Conservation (phyloP, 35 echinoderm and acorn worm genomes). For the Nesometra sesokonis region DNA sequence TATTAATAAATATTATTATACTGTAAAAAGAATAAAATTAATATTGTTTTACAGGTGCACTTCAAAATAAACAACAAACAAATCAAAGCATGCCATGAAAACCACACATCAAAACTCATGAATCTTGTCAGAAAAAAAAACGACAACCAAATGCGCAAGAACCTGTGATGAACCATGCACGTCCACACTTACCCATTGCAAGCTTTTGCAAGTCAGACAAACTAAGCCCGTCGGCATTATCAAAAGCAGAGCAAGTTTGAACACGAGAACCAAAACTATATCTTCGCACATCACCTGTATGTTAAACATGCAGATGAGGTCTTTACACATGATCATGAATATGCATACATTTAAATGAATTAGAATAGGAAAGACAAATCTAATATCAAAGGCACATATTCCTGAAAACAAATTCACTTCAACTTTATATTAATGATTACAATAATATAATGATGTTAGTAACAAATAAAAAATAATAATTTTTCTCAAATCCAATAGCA, state of each 20-base stretch:
- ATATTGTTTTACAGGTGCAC: too few species aligned
- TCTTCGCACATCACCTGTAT: neutral
- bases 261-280: neutral
- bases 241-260: neutral
- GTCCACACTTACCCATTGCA: neutral
- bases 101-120: too few species aligned
- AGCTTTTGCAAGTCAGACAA: neutral
- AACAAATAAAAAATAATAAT: too few species aligned
- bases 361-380: too few species aligned
- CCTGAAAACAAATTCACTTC: too few species aligned
- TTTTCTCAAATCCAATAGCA: too few species aligned
- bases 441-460: too few species aligned
- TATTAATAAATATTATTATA: too few species aligned
- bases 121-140: neutral
- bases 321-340: neutral
- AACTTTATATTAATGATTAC: too few species aligned
- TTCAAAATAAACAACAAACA: neutral
- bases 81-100: neutral
- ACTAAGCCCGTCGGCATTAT: neutral
- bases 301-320: neutral
- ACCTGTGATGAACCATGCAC: neutral
- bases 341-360: neutral
- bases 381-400: too few species aligned
- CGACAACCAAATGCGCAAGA: neutral
- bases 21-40: too few species aligned